These are phyloP conservation scores for Scaptomyza graminum DNA, from an alignment of 1,140 invertebrate genomes.

Conservation along the genomic window DNA sequence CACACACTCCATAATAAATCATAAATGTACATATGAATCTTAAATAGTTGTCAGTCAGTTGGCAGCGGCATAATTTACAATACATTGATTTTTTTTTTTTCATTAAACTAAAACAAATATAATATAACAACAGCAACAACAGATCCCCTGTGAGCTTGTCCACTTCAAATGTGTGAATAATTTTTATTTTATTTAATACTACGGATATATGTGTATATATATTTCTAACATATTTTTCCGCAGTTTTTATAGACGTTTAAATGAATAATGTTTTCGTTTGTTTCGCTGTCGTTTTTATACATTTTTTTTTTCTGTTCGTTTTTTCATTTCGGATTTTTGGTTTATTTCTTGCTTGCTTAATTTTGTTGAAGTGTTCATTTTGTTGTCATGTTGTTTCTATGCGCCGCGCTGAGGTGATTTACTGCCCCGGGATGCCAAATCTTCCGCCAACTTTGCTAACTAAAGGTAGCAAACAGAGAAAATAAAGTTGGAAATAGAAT, in stretches of 20 bases:
- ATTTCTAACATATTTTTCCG: conserved; percentile 55
- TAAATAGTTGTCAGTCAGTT: conserved; percentile 73
- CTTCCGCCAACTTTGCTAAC: conserved; percentile 59
- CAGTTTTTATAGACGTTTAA: conserved; percentile 77
- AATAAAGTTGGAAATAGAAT: no score
- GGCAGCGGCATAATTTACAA: conserved; percentile 79
- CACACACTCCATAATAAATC: conserved; percentile 58
- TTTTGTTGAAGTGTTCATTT: conserved; percentile 77
- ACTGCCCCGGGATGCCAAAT: conserved; percentile 73
- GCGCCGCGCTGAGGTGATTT: conserved; percentile 70
- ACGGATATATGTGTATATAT: conserved; percentile 21
- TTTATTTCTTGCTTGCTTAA: conserved; percentile 63
- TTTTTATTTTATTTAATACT: conserved; percentile 29
- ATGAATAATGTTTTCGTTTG: conserved; percentile 81
- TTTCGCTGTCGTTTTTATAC: conserved; percentile 57
- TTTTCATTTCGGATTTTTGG: conserved; percentile 38
- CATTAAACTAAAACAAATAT: conserved; percentile 9
- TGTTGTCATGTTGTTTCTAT: conserved; percentile 79
- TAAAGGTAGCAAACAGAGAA: background rate
- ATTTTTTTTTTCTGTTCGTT: background rate
- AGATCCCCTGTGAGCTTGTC: conserved; percentile 54
- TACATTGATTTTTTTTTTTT: conserved; percentile 41
- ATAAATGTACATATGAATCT: conserved; percentile 67
- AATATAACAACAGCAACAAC: conserved; percentile 27
- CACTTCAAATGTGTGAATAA: conserved; percentile 59